Base-by-base conservation (phyloP, 2,888 invertebrate species). In the Drosophila phalerata region DNA sequence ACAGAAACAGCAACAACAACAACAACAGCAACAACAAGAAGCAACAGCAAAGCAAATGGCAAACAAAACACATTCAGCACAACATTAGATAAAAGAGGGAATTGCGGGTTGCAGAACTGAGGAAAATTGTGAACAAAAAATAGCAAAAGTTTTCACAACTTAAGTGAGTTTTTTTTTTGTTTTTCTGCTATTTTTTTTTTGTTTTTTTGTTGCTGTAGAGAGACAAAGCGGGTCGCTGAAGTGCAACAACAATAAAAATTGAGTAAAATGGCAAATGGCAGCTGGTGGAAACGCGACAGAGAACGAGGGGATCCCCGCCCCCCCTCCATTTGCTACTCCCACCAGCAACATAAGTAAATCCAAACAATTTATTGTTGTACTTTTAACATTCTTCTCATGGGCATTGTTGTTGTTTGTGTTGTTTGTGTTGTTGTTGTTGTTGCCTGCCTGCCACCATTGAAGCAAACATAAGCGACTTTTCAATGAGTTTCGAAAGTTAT, bases 201-300 rank as follows among this genome's bases (percentile, higher is more conserved):
- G 28, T 58, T 60, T 42, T 63, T 38, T 60, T 63, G 65, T 6
- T 66, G 65, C 28, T 56, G 71, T 40, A 37, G 25, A 77, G 74
- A 82, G 82, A 82, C 82, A 82, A 82, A 85, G 82, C 79, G 74
- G 84, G 81, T 86, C 84, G 84, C 74, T 84, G 81, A 84, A 84
- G 84, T 84, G 84, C 84, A 84, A 79, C 84, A 86, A 86, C 86
- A 86, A 86, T 84, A 84, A 84, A 81, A 84, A 84, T 86, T 86
- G 84, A 84, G 86, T 86, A 84, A 84, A 84, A 84, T 81, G 84
- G 86, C 84, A 87, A 87, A 85, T 85, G 85, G 82, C 85, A 82
- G 87, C 69, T 73, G 55, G 65, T 57, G 69, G 55, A 63, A 60
- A 49, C 49, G 49, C 49, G 49, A 49, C 32, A 49, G 34, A n/a